Evolutionary conservation across 2,888 invertebrate species (phyloP).

Genomic region (Imbricaverruca yamaguchii): DNA sequence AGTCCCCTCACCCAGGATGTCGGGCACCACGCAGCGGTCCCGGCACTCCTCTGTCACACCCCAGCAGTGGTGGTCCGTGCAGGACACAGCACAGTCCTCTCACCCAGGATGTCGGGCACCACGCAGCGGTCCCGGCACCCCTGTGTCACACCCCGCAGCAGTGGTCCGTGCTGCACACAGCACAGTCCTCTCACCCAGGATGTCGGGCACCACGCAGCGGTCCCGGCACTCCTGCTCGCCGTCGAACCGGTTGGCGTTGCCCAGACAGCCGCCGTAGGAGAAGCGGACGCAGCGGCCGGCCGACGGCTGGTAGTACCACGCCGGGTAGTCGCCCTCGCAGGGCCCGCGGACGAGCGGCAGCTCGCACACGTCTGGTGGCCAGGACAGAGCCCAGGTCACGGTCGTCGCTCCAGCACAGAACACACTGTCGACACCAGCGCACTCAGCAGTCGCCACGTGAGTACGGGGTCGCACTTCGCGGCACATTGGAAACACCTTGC

Average conservation of each 20-base stretch:
- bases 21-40: slow-evolving; percentile 57
- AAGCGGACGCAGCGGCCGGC: slow-evolving; percentile 74
- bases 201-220: slow-evolving; percentile 58
- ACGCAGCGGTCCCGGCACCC: slow-evolving; percentile 69
- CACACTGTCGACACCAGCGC: slow-evolving; percentile 70
- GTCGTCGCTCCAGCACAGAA: too few species aligned
- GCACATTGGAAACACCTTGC: too few species aligned
- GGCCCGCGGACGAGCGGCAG: slow-evolving; percentile 74
- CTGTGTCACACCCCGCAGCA: slow-evolving; percentile 41
- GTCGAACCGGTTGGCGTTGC: slow-evolving; percentile 81
- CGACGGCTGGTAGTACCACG: slow-evolving; percentile 74
- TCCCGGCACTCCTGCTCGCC: slow-evolving; percentile 65
- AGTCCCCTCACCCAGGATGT: slow-evolving; percentile 51
- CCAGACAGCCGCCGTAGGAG: slow-evolving; percentile 82
- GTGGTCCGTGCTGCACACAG: too few species aligned
- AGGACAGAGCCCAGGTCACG: too few species aligned
- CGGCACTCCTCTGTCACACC: slow-evolving; percentile 58
- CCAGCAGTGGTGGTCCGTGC: too few species aligned
- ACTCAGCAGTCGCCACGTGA: slow-evolving; percentile 51
- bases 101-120: slow-evolving; percentile 55
- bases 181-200: slow-evolving; percentile 49
- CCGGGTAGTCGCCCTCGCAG: slow-evolving; percentile 67
- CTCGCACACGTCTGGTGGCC: slow-evolving; percentile 57
- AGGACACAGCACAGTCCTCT: background rate
- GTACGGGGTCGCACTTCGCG: too few species aligned